Evolutionary conservation across 2,888 invertebrate genomes (phyloP).

Genomic region (Rhagonycha fulva): DNA sequence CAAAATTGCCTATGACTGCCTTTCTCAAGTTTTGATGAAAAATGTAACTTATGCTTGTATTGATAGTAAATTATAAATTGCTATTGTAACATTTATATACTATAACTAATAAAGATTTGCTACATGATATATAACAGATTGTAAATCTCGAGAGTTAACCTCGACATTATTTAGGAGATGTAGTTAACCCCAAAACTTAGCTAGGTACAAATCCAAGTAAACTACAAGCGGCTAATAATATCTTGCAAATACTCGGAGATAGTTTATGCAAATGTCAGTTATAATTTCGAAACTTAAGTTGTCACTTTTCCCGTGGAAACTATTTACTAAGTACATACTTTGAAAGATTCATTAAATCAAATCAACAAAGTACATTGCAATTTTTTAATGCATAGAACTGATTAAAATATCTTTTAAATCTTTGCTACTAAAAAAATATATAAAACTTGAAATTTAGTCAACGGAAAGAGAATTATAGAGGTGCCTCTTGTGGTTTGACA

Average conservation of each 20-base stretch:
- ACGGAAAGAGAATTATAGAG: not conserved
- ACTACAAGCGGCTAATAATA: not conserved
- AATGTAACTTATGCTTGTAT: constrained; percentile 29
- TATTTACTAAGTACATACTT: not conserved
- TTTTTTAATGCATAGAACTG: not conserved
- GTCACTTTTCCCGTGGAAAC: not conserved
- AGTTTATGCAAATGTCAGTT: not conserved
- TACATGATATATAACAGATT: not conserved
- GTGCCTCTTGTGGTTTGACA: not conserved
- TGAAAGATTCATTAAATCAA: not conserved
- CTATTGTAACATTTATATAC: not conserved
- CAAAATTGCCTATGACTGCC: constrained; percentile 28
- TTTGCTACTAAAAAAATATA: not conserved
- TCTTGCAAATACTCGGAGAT: not conserved
- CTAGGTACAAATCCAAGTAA: not conserved
- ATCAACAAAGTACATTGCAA: not conserved
- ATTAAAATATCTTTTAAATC: not conserved
- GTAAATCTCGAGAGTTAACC: not conserved
- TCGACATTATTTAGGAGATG: not conserved
- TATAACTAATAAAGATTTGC: not conserved
- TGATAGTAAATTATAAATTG: constrained; percentile 1
- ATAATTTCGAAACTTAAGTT: not conserved
- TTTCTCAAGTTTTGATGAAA: constrained; percentile 30
- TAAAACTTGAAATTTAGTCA: not conserved
- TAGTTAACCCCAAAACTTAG: not conserved